Evolutionary conservation across 2,113 vertebrate species (phyloP).

Genomic region (Tragelaphus buxtoni): DNA sequence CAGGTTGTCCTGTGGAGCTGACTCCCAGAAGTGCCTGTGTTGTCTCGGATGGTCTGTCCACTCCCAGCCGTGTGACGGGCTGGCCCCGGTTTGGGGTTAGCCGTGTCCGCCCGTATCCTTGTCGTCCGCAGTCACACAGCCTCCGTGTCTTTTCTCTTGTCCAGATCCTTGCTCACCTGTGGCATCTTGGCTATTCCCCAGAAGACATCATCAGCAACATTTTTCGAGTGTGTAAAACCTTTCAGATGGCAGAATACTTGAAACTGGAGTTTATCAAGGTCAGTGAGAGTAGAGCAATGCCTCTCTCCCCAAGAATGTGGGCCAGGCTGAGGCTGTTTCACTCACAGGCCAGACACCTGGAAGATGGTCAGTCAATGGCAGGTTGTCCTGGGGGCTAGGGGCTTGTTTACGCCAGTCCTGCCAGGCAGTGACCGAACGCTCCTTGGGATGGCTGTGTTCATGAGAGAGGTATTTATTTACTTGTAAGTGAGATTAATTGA

Average conservation of each 20-base stretch:
- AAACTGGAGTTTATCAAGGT: constrained; percentile 99
- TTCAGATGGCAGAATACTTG: constrained; percentile 95
- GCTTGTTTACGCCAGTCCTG: neutral
- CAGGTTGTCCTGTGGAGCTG: fast-evolving
- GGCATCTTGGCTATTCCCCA: constrained; percentile 95
- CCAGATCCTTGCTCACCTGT: constrained; percentile 93
- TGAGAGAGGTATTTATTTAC: neutral
- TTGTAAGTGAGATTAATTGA: neutral
- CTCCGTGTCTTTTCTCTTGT: fast-evolving
- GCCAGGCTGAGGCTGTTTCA: fast-evolving
- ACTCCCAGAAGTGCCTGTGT: neutral
- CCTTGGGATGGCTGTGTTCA: neutral
- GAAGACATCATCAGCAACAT: constrained; percentile 97
- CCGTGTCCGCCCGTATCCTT: fast-evolving
- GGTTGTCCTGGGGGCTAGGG: neutral
- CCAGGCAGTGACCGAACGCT: neutral
- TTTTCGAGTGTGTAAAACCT: constrained; percentile 97
- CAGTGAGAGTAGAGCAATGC: neutral
- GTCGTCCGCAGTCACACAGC: fast-evolving
- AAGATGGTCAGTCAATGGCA: neutral
- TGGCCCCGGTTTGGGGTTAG: no score
- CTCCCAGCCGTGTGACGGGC: neutral
- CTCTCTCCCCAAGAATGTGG: neutral
- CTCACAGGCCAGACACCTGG: neutral
- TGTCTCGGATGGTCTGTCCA: neutral